Evolutionary conservation across 37 sponge, comb jelly and placozoan genomes (phyloP).

Genomic region (Ephydatia muelleri): DNA sequence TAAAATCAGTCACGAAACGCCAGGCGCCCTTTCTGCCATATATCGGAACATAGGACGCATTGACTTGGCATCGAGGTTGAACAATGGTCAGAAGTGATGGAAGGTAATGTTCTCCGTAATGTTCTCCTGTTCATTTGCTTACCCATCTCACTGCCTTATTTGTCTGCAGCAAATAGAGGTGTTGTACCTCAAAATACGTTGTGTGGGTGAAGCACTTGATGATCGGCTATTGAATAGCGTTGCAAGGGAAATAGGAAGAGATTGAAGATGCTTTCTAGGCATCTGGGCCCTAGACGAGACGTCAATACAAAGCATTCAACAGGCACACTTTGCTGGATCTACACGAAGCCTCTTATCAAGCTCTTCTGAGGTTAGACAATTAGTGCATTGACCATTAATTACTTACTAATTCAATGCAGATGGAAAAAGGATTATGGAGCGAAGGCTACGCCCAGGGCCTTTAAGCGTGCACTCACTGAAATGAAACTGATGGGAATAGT

Average conservation of each 20-base stretch:
- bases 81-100: not conserved
- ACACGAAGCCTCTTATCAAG: conserved; percentile 63
- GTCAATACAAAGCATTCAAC: conserved; percentile 47
- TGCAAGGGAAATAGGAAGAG: conserved; percentile 6
- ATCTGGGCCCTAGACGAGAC: conserved; percentile 57
- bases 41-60: not conserved
- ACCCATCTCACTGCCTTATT: not conserved
- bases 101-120: not conserved
- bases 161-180: not conserved
- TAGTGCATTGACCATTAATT: not conserved
- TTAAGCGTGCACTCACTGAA: conserved; percentile 51
- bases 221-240: not conserved
- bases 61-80: not conserved
- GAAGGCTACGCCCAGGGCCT: conserved; percentile 44
- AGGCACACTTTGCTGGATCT: conserved; percentile 38
- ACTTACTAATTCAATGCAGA: conserved; percentile 3
- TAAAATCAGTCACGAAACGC: not conserved
- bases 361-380: conserved; percentile 33
- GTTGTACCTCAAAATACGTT: not conserved
- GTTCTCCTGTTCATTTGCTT: not conserved
- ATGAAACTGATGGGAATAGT: conserved; percentile 65
- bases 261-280: conserved; percentile 73
- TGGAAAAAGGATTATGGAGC: conserved; percentile 47
- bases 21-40: not conserved
- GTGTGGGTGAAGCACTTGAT: not conserved